A percentile compares a stretch with the other conserved stretches of the same genome.
Evolutionary conservation across 2,797 vertebrate genomes (phyloP).

Genomic region (Simalia tracyae): DNA sequence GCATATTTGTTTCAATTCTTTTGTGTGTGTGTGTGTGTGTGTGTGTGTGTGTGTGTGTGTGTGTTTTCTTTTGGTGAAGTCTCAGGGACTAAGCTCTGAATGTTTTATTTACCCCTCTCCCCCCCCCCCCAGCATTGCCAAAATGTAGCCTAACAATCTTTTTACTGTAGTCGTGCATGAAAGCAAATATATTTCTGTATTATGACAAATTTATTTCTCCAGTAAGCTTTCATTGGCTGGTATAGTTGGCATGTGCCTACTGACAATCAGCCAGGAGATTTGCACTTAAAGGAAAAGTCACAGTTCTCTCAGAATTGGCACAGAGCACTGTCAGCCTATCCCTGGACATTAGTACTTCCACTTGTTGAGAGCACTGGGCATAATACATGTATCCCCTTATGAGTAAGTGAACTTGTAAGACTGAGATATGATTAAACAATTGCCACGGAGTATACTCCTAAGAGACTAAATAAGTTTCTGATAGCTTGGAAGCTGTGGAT

Average conservation of each 20-base stretch:
- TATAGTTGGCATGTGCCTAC: slow-evolving; percentile 69
- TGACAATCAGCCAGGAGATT: slow-evolving; percentile 77
- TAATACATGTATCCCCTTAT: slow-evolving; percentile 25
- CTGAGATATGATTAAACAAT: slow-evolving; percentile 22
- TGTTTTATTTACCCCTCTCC: slow-evolving; percentile 47
- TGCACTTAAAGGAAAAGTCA: slow-evolving; percentile 66
- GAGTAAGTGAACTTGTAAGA: slow-evolving; percentile 41
- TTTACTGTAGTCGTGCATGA: slow-evolving; percentile 72
- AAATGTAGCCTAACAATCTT: slow-evolving; percentile 68
- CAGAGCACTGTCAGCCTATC: slow-evolving; percentile 53
- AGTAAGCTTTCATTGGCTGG: slow-evolving; percentile 79
- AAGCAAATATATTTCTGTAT: slow-evolving; percentile 74
- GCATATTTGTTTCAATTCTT: slow-evolving; percentile 1
- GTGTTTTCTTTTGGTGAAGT: slow-evolving; percentile 25
- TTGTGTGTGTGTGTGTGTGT: neutral
- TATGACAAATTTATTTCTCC: slow-evolving; percentile 80
- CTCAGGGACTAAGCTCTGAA: slow-evolving; percentile 48
- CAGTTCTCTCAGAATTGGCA: slow-evolving; percentile 65
- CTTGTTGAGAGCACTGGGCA: slow-evolving; percentile 39
- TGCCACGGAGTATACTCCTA: slow-evolving; percentile 19
- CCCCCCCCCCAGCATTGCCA: slow-evolving; percentile 49
- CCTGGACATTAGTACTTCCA: slow-evolving; percentile 6
- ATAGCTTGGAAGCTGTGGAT: slow-evolving; percentile 16
- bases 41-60: too few species aligned
- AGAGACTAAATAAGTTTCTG: neutral